phyloP scores from a whole-genome alignment of 2,797 vertebrate species.

The Lemur catta region DNA sequence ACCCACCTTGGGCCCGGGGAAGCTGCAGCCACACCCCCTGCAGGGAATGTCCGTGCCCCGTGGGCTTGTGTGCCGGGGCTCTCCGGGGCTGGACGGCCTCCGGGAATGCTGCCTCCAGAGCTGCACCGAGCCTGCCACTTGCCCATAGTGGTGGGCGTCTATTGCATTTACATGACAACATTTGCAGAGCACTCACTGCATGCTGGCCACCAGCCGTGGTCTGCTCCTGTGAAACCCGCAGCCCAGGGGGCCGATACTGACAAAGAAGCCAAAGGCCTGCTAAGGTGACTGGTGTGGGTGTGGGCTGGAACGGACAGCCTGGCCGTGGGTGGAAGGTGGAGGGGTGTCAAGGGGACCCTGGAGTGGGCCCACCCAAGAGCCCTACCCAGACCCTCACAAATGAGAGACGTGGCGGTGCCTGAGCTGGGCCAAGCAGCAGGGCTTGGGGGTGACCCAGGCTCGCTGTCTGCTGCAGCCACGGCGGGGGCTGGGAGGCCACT shows the following conservation, averaged over 20 bases:
- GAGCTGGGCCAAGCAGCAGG: neutral
- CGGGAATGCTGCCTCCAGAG: neutral
- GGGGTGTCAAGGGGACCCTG: neutral
- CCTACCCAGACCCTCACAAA: neutral
- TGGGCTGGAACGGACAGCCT: neutral
- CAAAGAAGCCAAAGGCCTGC: neutral
- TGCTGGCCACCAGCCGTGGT: neutral
- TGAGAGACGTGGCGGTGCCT: neutral
- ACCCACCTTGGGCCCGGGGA: neutral
- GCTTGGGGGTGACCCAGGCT: neutral
- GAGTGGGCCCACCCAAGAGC: neutral
- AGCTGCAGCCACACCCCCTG: neutral
- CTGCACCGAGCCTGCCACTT: neutral
- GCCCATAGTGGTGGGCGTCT: neutral
- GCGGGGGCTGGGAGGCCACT: accelerated
- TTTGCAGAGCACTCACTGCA: neutral
- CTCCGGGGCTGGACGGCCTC: neutral
- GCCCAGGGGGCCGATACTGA: neutral
- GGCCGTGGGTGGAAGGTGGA: neutral
- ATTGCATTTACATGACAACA: neutral
- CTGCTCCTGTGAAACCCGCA: neutral
- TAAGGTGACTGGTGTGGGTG: accelerated
- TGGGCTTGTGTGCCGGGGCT: neutral
- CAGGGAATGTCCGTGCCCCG: neutral
- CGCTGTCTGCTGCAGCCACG: neutral